Evolutionary conservation across 2,113 vertebrate species (phyloP).

Genomic region (Sylvia atricapilla): DNA sequence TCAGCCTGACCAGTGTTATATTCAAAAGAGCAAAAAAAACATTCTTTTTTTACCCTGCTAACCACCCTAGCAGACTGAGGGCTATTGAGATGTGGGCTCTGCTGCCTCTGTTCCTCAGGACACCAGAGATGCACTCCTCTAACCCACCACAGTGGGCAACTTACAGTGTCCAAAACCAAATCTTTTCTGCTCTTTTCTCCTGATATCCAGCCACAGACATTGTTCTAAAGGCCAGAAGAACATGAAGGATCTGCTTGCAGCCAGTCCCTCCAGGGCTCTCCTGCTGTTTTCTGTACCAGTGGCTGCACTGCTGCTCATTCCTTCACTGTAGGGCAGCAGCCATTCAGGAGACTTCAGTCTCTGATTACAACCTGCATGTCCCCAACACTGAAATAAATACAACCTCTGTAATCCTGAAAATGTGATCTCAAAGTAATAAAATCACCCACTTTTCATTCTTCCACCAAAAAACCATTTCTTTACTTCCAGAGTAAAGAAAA

Average conservation of each 20-base stretch:
- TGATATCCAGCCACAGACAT: not conserved
- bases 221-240: not conserved
- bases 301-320: not conserved
- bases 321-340: not conserved
- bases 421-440: not conserved
- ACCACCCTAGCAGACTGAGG: not conserved
- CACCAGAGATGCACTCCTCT: not conserved
- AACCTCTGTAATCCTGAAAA: not conserved
- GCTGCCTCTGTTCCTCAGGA: not conserved
- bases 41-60: not conserved
- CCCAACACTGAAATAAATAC: not conserved
- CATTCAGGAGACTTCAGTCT: not conserved
- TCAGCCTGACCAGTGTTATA: not conserved
- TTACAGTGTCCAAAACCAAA: not conserved
- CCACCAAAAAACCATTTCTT: not conserved
- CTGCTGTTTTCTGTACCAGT: rapidly evolving
- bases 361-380: not conserved
- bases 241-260: not conserved
- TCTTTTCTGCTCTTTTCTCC: not conserved
- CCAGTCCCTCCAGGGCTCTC: not conserved
- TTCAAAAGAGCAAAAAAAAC: not conserved
- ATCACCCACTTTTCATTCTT: not conserved
- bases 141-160: not conserved
- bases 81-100: not conserved
- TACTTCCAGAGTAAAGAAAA: not conserved